Evolutionary conservation across 1,140 invertebrate genomes (phyloP).

Genomic region (Scylla paramamosain): DNA sequence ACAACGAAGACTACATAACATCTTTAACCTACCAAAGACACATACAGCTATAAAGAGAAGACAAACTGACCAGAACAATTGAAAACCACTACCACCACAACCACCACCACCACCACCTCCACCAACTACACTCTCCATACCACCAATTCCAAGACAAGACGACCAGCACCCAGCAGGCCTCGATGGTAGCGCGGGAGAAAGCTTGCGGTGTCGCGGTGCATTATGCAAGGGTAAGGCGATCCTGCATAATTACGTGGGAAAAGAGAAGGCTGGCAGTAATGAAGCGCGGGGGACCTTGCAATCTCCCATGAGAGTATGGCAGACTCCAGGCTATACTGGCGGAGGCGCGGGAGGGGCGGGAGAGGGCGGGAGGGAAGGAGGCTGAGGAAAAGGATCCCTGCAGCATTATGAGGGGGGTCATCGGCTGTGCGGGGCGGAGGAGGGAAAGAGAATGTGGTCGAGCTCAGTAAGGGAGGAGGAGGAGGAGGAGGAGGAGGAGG

Average conservation of each 20-base stretch:
- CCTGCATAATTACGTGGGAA: conserved; percentile 36
- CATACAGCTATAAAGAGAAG: background rate
- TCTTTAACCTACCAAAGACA: background rate
- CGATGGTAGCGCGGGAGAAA: background rate
- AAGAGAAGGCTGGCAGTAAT: background rate
- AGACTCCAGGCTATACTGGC: background rate
- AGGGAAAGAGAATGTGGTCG: conserved; percentile 7
- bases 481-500: conserved; percentile 5
- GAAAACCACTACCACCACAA: background rate
- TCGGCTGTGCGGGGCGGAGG: background rate
- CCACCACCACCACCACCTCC: too few species aligned
- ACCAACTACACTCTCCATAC: too few species aligned
- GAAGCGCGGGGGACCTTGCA: background rate
- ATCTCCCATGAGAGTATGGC: conserved; percentile 12
- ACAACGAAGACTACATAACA: background rate
- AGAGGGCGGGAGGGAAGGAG: background rate
- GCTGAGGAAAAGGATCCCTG: background rate
- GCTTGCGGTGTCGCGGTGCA: conserved; percentile 1
- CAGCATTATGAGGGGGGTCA: conserved; percentile 40
- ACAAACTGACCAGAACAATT: background rate
- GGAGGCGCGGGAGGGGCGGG: too few species aligned
- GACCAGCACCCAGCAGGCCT: background rate
- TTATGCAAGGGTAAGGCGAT: background rate
- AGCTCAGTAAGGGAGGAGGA: background rate
- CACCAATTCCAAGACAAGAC: background rate